A percentile compares a stretch with the other conserved stretches of the same genome.
Evolutionary conservation across 2,888 invertebrate species (phyloP).

Genomic region (Phyllotreta striolata): DNA sequence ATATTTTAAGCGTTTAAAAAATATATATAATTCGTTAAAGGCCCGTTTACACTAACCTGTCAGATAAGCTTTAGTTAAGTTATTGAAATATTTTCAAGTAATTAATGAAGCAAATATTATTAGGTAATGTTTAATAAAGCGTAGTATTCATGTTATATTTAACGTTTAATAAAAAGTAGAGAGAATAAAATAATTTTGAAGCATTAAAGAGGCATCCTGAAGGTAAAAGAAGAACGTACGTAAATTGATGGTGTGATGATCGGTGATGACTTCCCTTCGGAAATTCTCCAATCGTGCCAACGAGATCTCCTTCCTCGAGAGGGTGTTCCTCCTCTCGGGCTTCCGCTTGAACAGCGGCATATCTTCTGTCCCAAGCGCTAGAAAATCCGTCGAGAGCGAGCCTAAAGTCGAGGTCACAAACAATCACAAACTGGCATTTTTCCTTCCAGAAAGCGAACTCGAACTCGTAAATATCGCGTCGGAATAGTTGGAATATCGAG

Average conservation of each 20-base stretch:
- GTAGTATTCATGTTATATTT: no score
- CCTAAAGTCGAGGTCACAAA: constrained; percentile 39
- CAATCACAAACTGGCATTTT: constrained; percentile 39
- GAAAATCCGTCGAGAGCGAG: constrained; percentile 27
- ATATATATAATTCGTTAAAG: no score
- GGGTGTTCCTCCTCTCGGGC: constrained; percentile 49
- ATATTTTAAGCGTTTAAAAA: no score
- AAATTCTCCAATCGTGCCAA: constrained; percentile 63
- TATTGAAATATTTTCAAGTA: no score
- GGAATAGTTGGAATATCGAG: constrained; percentile 35
- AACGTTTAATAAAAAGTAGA: no score
- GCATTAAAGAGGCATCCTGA: no score
- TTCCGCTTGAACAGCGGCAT: constrained; percentile 54
- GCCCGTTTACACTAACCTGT: no score
- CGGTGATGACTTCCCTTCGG: constrained; percentile 68
- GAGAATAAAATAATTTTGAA: no score
- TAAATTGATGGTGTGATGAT: constrained; percentile 64
- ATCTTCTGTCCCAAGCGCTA: constrained; percentile 27
- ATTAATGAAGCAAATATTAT: no score
- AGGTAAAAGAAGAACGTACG: constrained; percentile 42
- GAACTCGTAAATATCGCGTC: constrained; percentile 7
- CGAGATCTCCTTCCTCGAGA: constrained; percentile 61
- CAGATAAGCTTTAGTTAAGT: no score
- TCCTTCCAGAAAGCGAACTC: constrained; percentile 34
- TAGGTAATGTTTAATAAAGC: no score